Evolutionary conservation across 2,888 invertebrate species (phyloP), one percentile per base, ranked within the genome.

Genomic region (Bembecia ichneumoniformis): DNA sequence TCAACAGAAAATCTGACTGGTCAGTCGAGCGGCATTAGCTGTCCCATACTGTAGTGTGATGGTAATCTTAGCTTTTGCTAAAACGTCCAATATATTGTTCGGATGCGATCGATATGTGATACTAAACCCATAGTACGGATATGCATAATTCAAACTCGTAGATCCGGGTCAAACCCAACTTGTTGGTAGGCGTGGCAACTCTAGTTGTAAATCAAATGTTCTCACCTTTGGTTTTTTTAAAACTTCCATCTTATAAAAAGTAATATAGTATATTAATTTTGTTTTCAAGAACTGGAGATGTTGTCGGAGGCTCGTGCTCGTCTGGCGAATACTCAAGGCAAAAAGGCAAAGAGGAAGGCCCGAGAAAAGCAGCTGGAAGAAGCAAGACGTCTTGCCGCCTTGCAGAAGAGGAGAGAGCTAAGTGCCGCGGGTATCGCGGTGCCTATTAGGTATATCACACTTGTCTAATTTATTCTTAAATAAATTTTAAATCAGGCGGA

Each of bases 281-380:
- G 7, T 28, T 28, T 9, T 28, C 9, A 64, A 96, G 97, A 99
- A 80, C 81, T 99, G 77, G 99, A 99, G 84, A 99, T 99, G 99
- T 82, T 99, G 56, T 98, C 98, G 0, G 99, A 99, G 83, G 99
- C 99, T 0, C 91, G 99, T 65, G 99, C 99, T 2, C 93, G 99
- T 71, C 89, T 99, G 48, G 99, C 99, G 1, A 99, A 99, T 75
- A 99, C 99, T 0, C 98, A 99, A 70, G 98, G 99, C 47, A 94
- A 96, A 82, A 96, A 96, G 67, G 96, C 96, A 0, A 96, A 96
- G 68, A 90, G 96, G 54, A 96, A 96, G 81, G 99, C 99, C 0
- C 90, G 99, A 43, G 99, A 99, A 75, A 98, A 99, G 77, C 99
- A 99, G 76, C 82, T 99, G 58, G 98, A 99, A 74, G 99, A 99